Evolutionary conservation across 2,797 vertebrate species (phyloP).

Genomic region (Philypnodon macrostomus): DNA sequence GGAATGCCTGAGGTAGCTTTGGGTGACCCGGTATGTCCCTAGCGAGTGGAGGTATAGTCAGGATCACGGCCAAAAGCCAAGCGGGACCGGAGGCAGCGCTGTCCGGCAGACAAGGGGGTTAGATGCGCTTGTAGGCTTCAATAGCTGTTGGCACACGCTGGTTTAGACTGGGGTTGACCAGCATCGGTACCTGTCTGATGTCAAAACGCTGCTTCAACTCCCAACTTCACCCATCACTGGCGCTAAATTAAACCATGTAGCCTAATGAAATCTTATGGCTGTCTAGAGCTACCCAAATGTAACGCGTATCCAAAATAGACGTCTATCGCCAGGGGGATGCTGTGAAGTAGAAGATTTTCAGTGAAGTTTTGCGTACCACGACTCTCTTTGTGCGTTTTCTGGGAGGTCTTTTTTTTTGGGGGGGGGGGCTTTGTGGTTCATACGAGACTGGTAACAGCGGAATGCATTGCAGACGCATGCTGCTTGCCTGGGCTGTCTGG

Average conservation of each 20-base stretch:
- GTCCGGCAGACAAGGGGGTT: conserved; percentile 35
- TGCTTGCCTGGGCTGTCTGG: conserved; percentile 63
- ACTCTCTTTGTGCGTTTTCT: conserved; percentile 68
- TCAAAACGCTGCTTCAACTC: conserved; percentile 32
- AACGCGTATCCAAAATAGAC: conserved; percentile 4
- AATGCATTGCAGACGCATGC: conserved; percentile 74
- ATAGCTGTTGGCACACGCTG: conserved; percentile 51
- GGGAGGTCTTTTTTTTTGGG: conserved; percentile 16
- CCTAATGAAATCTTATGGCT: conserved; percentile 11
- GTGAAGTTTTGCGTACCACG: conserved; percentile 58
- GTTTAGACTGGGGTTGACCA: conserved; percentile 47
- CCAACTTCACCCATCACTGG: conserved; percentile 35
- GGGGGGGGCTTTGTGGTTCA: conserved; percentile 16
- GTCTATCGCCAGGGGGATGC: conserved; percentile 6
- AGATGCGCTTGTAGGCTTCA: conserved; percentile 31
- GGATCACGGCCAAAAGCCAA: conserved; percentile 69
- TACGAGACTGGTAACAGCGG: conserved; percentile 57
- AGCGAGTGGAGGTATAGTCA: conserved; percentile 59
- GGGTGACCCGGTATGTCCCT: conserved; percentile 78
- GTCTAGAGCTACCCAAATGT: conserved; percentile 7
- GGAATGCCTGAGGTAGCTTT: conserved; percentile 78
- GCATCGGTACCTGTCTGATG: conserved; percentile 44
- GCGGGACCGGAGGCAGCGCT: conserved; percentile 36
- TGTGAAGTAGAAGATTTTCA: conserved; percentile 35
- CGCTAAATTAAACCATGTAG: conserved; percentile 22